Evolutionary conservation across 2,797 vertebrate genomes (phyloP).

Genomic region (Vultur gryphus): DNA sequence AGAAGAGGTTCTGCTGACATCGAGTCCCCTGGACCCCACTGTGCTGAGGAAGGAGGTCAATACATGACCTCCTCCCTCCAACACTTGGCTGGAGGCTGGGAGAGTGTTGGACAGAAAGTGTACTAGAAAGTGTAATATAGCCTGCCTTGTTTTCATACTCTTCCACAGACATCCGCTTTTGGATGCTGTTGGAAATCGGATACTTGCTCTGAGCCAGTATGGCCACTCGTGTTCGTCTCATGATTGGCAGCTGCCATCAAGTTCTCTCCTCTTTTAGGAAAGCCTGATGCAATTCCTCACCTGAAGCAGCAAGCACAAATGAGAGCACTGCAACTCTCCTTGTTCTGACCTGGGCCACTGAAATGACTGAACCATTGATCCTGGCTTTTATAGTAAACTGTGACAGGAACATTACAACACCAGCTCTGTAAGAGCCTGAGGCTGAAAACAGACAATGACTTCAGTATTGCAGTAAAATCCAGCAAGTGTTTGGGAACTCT

Average conservation of each 20-base stretch:
- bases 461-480: background rate
- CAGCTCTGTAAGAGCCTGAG: background rate
- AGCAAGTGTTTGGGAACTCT: background rate
- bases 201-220: background rate
- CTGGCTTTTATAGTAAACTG: background rate
- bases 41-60: background rate
- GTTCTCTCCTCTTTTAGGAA: background rate
- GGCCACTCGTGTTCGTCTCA: background rate
- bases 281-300: background rate
- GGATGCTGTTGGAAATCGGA: background rate
- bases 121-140: background rate
- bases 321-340: background rate
- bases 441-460: background rate
- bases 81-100: background rate
- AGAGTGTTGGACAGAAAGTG: background rate
- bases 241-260: background rate
- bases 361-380: background rate
- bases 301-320: background rate
- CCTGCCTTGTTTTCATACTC: background rate
- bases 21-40: fast-evolving
- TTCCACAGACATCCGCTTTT: background rate
- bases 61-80: background rate
- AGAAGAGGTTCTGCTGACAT: background rate
- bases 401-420: background rate
- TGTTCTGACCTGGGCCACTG: background rate